phyloP scores from a whole-genome alignment of 2,113 vertebrate species.

The Castor canadensis region DNA sequence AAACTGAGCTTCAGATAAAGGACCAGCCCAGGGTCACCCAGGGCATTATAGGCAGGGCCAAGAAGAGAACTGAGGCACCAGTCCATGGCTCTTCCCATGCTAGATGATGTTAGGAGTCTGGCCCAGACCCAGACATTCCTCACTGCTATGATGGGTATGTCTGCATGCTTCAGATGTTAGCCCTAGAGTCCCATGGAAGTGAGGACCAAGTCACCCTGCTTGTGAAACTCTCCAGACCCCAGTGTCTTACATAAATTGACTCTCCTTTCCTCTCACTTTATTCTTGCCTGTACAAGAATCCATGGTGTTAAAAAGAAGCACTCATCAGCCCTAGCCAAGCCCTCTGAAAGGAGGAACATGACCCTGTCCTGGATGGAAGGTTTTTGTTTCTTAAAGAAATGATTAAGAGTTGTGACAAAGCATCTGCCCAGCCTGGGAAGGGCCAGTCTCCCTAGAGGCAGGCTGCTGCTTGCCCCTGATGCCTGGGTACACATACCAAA shows the following conservation, averaged over 20 bases:
- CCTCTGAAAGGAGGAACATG: not conserved
- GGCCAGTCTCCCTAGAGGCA: not conserved
- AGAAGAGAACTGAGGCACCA: not conserved
- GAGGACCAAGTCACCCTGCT: no score
- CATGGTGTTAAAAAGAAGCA: not conserved
- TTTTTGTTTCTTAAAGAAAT: not conserved
- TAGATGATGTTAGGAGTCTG: no score
- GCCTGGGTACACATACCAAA: not conserved
- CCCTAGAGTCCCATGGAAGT: accelerated
- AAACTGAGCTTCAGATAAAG: not conserved
- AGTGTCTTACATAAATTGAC: not conserved
- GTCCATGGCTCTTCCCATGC: not conserved
- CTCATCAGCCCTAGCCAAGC: not conserved
- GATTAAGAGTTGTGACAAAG: conserved; percentile 6
- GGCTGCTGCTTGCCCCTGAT: not conserved
- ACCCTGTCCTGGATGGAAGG: not conserved
- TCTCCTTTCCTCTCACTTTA: not conserved
- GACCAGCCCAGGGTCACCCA: not conserved
- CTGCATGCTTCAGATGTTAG: not conserved
- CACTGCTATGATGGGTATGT: not conserved
- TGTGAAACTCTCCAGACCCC: not conserved
- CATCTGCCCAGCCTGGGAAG: not conserved
- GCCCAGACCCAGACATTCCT: not conserved
- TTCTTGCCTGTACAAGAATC: not conserved
- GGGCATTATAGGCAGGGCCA: not conserved